A percentile compares a stretch with the other conserved stretches of the same genome.
These are phyloP conservation scores for Chrysolina oricalcia DNA, from an alignment of 2,888 invertebrate genomes.

Conservation along the genomic window DNA sequence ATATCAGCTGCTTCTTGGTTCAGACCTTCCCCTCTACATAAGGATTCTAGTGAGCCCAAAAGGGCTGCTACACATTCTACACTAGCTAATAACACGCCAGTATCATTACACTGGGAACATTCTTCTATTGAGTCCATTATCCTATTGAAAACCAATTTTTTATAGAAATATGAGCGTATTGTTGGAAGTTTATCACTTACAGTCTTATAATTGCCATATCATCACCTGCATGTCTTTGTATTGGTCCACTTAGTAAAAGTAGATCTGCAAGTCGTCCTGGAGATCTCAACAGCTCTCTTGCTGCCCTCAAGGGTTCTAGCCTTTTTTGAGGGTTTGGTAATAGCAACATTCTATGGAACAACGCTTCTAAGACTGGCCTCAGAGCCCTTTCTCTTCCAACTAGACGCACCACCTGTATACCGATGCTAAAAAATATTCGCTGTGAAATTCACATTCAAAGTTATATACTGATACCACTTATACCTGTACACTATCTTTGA, in stretches of 20 bases:
- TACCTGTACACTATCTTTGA: conserved; percentile 92
- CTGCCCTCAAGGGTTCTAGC: conserved; percentile 87
- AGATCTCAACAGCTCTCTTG: conserved; percentile 85
- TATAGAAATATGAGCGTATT: neutral
- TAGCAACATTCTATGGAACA: conserved; percentile 93
- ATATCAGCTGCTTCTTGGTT: conserved; percentile 77
- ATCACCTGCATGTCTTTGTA: conserved; percentile 80
- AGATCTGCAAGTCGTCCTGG: conserved; percentile 86
- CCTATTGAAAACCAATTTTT: conserved; percentile 71
- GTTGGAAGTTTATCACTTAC: conserved; percentile 73
- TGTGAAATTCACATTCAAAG: neutral
- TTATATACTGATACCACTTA: too few species aligned
- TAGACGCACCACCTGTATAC: conserved; percentile 89
- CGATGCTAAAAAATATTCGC: conserved; percentile 78
- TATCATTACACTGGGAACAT: conserved; percentile 87
- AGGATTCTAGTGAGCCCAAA: conserved; percentile 86
- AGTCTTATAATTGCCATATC: conserved; percentile 89
- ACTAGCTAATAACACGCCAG: conserved; percentile 84
- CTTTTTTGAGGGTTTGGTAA: conserved; percentile 90
- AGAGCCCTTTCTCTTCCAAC: conserved; percentile 91
- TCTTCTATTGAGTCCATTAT: conserved; percentile 96
- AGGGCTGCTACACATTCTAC: conserved; percentile 89
- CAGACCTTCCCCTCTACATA: conserved; percentile 84
- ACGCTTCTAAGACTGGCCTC: conserved; percentile 91
- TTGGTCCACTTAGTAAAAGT: conserved; percentile 75